Base-by-base conservation (phyloP, 1,140 invertebrate species). In the Diachasma alloeum region DNA sequence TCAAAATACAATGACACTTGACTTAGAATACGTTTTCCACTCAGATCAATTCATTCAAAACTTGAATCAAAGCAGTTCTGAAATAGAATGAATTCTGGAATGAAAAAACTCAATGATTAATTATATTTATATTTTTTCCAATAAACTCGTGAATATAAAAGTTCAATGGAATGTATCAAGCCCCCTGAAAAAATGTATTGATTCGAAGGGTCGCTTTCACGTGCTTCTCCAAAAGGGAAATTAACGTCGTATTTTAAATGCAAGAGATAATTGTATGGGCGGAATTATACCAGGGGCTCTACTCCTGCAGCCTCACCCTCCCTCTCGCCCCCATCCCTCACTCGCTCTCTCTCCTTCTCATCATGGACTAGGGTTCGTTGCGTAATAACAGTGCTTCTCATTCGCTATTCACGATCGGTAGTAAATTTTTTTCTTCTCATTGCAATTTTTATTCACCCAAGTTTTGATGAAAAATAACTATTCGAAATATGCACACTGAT, bases 201-300 rank as follows among this genome's bases (percentile, higher is more conserved):
- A 88, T 88, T 88, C 83, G 83, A 84, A 86, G 83, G 85, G 87
- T 66, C 59, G 53, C 39, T 22, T 59, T 72, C 19, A 22, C 39
- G 31, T 53, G 22, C 22, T 83, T 81, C 83, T 82, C 79, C 80
- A 68, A 76, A 73, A 82, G 83, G 83, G 85, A 89, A 88, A 89
- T 89, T 88, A 89, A 89, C 88, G 87, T 88, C 87, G 87, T 87
- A 87, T 87, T 89, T 88, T 88, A 88, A 89, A 88, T 88, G 84
- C 85, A 71, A 80, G 84, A 85, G 85, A 87, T 88, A 87, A 89
- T 89, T 89, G 87, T 87, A 87, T 89, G 87, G 87, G 87, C 88
- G 85, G 84, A 87, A 89, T 88, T 87, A 87, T 86, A 87, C 84
- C 82, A 86, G 85, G 87, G 86, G 11, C 59, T 63, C 59, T 19